Conservation (phyloP, 2,888 invertebrate genomes). For the Phorcus lineatus region DNA sequence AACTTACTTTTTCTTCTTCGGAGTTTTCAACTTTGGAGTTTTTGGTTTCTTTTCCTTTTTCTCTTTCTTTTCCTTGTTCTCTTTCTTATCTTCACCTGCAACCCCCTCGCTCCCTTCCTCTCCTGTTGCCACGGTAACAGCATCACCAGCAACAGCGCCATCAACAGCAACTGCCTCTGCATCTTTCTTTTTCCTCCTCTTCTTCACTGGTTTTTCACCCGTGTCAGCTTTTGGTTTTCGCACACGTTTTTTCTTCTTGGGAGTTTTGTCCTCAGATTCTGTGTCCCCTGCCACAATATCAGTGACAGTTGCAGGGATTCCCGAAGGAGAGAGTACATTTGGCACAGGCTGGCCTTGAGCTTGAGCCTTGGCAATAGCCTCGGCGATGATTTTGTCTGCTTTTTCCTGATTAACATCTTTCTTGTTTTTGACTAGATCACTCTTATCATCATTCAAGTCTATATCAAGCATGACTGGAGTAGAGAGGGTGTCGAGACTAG, state of each 20-base stretch:
- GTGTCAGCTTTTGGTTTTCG: conserved; percentile 43
- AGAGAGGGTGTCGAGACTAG: conserved; percentile 15
- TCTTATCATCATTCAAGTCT: conserved; percentile 4
- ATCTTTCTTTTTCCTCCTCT: conserved; percentile 47
- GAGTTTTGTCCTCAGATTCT: conserved; percentile 44
- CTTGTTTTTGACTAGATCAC: conserved; percentile 12
- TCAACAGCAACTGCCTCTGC: background rate
- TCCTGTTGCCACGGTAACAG: conserved; percentile 21
- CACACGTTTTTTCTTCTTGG: conserved; percentile 53
- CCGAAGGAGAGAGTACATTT: conserved; percentile 49
- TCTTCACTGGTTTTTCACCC: conserved; percentile 37
- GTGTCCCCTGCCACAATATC: conserved; percentile 46
- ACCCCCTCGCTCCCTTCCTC: conserved; percentile 20
- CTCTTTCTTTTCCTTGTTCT: conserved; percentile 48
- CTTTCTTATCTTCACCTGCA: conserved; percentile 25
- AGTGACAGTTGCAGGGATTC: conserved; percentile 56
- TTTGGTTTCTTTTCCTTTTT: conserved; percentile 53
- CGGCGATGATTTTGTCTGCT: conserved; percentile 63
- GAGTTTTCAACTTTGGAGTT: conserved; percentile 22
- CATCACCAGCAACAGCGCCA: conserved; percentile 25
- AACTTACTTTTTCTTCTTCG: conserved; percentile 58
- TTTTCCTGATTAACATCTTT: conserved; percentile 54
- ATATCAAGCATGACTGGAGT: conserved; percentile 4
- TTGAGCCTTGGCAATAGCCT: conserved; percentile 66
- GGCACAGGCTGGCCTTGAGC: conserved; percentile 51